A percentile compares a stretch with the other conserved stretches of the same genome.
Evolutionary conservation across 1,140 invertebrate species (phyloP).

Genomic region (Oryctes rhinoceros): DNA sequence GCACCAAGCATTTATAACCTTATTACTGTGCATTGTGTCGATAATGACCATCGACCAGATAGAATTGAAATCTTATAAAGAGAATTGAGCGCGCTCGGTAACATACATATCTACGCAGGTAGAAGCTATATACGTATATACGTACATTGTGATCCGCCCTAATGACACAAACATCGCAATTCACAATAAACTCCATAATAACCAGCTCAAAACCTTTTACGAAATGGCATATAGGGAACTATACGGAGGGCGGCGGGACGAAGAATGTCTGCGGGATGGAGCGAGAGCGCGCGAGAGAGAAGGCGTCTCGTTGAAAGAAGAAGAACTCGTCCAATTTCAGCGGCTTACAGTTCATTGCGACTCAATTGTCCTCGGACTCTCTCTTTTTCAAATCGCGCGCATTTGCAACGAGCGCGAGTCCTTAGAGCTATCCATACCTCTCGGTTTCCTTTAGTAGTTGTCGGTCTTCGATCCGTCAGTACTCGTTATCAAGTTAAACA

Average conservation of each 20-base stretch:
- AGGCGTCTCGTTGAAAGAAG: slow-evolving; percentile 10
- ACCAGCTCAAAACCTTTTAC: slow-evolving; percentile 42
- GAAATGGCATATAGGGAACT: slow-evolving; percentile 42
- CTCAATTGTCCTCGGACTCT: slow-evolving; percentile 41
- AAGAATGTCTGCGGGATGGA: not conserved
- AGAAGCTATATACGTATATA: not conserved
- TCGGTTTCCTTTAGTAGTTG: not conserved
- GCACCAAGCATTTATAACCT: too few species aligned
- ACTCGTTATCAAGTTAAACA: slow-evolving; percentile 27
- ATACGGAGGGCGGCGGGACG: not conserved
- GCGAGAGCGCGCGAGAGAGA: not conserved
- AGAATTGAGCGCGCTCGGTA: not conserved
- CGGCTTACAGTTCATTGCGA: slow-evolving; percentile 44
- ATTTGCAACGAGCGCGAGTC: slow-evolving; percentile 25
- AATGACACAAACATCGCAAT: slow-evolving; percentile 40
- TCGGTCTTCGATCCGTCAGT: not conserved
- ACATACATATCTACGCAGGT: not conserved
- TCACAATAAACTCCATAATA: slow-evolving; percentile 42
- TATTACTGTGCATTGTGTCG: not conserved
- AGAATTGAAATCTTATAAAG: not conserved
- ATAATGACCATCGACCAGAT: not conserved
- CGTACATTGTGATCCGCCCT: slow-evolving; percentile 34
- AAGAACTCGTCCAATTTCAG: slow-evolving; percentile 43
- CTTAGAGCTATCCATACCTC: not conserved
- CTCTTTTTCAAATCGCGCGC: slow-evolving; percentile 41